Evolutionary conservation across 2,797 vertebrate genomes (phyloP).

Genomic region (Poliocrania exsul): DNA sequence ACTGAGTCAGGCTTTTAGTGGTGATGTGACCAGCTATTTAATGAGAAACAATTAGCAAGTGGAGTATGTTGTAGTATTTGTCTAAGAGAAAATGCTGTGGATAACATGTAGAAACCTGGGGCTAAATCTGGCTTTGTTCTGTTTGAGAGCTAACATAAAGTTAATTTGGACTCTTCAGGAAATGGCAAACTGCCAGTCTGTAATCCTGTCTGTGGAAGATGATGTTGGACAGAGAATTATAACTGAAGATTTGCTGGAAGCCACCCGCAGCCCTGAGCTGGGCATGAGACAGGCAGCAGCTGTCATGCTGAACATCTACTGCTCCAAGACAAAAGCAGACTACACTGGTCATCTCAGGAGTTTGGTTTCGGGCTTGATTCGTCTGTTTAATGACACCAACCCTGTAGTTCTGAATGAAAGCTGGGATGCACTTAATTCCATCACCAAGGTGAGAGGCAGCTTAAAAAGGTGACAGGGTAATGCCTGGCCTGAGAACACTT

Average conservation of each 20-base stretch:
- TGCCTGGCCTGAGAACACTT: background rate
- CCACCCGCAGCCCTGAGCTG: constrained; percentile 87
- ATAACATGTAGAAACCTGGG: background rate
- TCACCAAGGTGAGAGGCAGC: constrained; percentile 88
- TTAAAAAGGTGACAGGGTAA: background rate
- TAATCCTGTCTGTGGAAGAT: constrained; percentile 95
- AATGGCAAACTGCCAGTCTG: constrained; percentile 92
- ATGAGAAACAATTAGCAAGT: background rate
- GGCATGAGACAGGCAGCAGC: constrained; percentile 91
- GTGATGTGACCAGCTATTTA: background rate
- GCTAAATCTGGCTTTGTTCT: background rate
- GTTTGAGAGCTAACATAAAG: background rate
- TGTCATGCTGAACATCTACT: constrained; percentile 93
- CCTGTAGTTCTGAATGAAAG: constrained; percentile 91
- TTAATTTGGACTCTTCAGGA: constrained; percentile 77
- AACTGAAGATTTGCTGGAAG: constrained; percentile 93
- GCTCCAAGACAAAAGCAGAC: constrained; percentile 92
- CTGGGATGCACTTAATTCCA: constrained; percentile 96
- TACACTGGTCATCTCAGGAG: constrained; percentile 88
- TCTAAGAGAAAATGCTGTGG: background rate
- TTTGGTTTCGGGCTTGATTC: constrained; percentile 92
- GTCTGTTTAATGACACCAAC: constrained; percentile 92
- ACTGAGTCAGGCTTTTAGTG: background rate
- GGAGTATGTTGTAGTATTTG: background rate
- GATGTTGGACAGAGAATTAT: constrained; percentile 94